Evolutionary conservation across 1,140 invertebrate genomes (phyloP), one percentile per base, ranked within the genome.

Genomic region (Drosophila ironensis): DNA sequence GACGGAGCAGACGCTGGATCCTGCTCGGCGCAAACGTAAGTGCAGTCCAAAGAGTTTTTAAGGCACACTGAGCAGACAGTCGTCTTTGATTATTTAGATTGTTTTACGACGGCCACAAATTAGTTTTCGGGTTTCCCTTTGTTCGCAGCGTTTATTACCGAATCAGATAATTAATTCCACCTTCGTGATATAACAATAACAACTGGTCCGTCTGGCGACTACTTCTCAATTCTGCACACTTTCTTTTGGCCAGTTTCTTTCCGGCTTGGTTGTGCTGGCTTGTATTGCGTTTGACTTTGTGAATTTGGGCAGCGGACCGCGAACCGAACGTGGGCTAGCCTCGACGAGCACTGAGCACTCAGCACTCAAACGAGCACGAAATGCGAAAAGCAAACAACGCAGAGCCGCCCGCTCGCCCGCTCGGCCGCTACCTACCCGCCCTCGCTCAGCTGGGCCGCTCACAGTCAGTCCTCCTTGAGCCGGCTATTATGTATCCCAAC

Each of bases 241-340:
- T 70, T 70, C 66, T 70, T 68, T 50, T 47, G n/a, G 53, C 16
- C 14, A 47, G 52, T 57, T 61, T 72, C 68, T 72, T 63, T 74
- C 75, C 68, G 60, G 56, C 41, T 66, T 48, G 14, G 24, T 38
- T 17, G 30, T 41, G 28, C n/a, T n/a, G n/a, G n/a, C n/a, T 48
- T 60, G 16, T 68, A 25, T 44, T 60, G 27, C 33, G 30, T 70
- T 59, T 60, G 30, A n/a, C 20, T 12, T 33, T 56, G 8, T 40
- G 25, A 68, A 30, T 48, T 67, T 38, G 16, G 30, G 27, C 48
- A 63, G 44, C 37, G 40, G 40, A 57, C 60, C 42, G 20, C 56
- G 77, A 82, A 77, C 77, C 54, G 68, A 59, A 51, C 78, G 78
- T 77, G 66, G 35, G 52, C 56, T 71, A 51, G 54, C 72, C 73